A percentile compares a stretch with the other conserved stretches of the same genome.
phyloP scores from a whole-genome alignment of 2,797 vertebrate genomes.

The Lepilemur ruficaudatus region DNA sequence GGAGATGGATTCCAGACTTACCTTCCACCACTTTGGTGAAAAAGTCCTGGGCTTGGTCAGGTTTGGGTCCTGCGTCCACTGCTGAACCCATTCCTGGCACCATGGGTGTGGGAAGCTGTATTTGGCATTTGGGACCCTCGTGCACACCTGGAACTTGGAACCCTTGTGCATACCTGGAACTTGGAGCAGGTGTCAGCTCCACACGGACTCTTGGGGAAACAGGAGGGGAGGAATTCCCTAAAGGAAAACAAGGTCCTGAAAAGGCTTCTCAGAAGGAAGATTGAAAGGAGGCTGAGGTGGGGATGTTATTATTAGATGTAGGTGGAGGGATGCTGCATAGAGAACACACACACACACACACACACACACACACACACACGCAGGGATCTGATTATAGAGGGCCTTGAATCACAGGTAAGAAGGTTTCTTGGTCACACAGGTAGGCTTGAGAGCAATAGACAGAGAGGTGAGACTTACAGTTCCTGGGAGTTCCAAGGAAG shows the following conservation, averaged over 20 bases:
- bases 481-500: background rate
- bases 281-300: background rate
- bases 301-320: background rate
- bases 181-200: background rate
- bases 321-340: background rate
- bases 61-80: background rate
- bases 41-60: background rate
- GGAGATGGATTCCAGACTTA: background rate
- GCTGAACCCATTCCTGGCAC: background rate
- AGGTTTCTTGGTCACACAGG: background rate
- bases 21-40: background rate
- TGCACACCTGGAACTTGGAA: background rate
- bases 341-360: background rate
- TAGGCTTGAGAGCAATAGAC: background rate
- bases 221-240: background rate
- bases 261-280: background rate
- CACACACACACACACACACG: rapidly evolving
- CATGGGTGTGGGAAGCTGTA: background rate
- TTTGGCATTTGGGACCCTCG: background rate
- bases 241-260: background rate
- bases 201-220: background rate
- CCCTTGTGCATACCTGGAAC: background rate
- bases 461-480: background rate
- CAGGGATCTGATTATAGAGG: background rate
- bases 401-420: background rate